phyloP scores from a whole-genome alignment of 2,113 vertebrate species.

The Ceyx cyanopectus region DNA sequence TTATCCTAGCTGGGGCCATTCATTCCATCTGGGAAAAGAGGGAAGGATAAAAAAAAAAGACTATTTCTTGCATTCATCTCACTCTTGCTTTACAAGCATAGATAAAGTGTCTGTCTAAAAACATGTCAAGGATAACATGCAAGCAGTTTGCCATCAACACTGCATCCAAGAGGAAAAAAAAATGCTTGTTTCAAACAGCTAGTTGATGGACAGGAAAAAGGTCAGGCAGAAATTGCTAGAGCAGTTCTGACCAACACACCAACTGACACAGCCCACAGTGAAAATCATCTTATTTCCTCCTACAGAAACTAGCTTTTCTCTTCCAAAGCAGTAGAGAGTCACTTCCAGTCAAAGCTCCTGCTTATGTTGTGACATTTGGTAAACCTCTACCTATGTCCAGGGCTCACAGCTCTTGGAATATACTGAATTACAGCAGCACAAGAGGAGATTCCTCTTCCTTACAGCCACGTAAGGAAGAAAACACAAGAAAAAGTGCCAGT shows the following conservation, averaged over 20 bases:
- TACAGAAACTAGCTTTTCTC: background rate
- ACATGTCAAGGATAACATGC: background rate
- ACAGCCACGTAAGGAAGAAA: fast-evolving
- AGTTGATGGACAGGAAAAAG: background rate
- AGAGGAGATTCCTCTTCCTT: fast-evolving
- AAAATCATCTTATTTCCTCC: background rate
- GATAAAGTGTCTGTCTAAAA: background rate
- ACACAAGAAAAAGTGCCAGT: background rate
- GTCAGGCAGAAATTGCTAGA: background rate
- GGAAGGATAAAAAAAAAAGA: background rate
- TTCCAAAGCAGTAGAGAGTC: background rate
- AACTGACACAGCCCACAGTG: fast-evolving
- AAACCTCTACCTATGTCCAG: background rate
- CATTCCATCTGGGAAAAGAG: background rate
- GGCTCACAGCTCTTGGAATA: background rate
- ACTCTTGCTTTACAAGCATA: background rate
- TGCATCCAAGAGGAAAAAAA: background rate
- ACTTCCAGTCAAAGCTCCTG: background rate
- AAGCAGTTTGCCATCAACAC: background rate
- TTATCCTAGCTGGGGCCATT: background rate
- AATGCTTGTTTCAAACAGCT: fast-evolving
- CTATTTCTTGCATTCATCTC: background rate
- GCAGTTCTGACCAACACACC: background rate
- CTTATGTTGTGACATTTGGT: background rate
- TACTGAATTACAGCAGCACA: background rate